These are phyloP conservation scores for Vanacampus margaritifer DNA, from an alignment of 2,113 vertebrate genomes.

Conservation along the genomic window DNA sequence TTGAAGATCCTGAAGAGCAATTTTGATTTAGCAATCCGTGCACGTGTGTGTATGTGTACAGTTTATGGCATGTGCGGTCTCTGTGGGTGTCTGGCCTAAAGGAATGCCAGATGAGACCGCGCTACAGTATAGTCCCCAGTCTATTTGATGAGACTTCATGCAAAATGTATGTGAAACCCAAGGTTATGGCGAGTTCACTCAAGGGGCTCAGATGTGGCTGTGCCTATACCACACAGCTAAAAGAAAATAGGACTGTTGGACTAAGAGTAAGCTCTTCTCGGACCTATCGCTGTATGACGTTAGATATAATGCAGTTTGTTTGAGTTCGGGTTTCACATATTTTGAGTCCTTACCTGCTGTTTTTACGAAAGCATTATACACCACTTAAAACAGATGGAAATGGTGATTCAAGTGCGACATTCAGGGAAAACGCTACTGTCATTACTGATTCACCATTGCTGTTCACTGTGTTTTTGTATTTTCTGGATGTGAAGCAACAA, in stretches of 20 bases:
- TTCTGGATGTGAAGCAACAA: too few relatives aligned
- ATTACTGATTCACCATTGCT: too few relatives aligned
- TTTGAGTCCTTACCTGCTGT: not conserved
- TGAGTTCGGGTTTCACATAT: not conserved
- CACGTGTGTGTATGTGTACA: slow-evolving; percentile 2
- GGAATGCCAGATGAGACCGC: slow-evolving; percentile 43
- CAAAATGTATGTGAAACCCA: slow-evolving; percentile 70
- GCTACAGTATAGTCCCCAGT: slow-evolving; percentile 49
- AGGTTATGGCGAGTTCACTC: slow-evolving; percentile 67
- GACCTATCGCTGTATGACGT: not conserved
- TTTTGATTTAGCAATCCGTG: slow-evolving; percentile 40
- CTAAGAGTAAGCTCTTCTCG: slow-evolving; percentile 33
- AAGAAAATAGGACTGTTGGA: slow-evolving; percentile 19
- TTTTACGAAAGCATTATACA: not conserved
- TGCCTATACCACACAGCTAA: slow-evolving; percentile 33
- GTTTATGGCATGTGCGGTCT: slow-evolving; percentile 17
- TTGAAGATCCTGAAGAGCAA: slow-evolving; percentile 39
- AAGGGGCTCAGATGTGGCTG: slow-evolving; percentile 51
- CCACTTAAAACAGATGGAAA: not conserved
- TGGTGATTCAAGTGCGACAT: not conserved
- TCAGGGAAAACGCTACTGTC: too few relatives aligned
- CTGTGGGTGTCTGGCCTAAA: slow-evolving; percentile 47
- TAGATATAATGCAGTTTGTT: not conserved
- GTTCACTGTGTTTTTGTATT: too few relatives aligned
- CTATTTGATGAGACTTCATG: slow-evolving; percentile 68